A percentile compares a stretch with the other conserved stretches of the same genome.
Evolutionary conservation across 1,140 invertebrate species (phyloP).

Genomic region (Onthophagus taurus): DNA sequence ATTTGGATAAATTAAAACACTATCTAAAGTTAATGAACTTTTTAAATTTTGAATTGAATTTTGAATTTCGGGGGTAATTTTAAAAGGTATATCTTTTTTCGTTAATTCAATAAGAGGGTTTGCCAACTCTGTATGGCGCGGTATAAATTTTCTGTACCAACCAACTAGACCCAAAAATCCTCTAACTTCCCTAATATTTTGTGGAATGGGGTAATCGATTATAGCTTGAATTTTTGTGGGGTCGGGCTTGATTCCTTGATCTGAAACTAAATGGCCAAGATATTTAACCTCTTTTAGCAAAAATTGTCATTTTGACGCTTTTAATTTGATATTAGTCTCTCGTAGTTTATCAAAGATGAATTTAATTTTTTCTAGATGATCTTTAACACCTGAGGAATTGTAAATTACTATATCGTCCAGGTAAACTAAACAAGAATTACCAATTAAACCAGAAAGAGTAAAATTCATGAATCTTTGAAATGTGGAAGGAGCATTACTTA

Average conservation of each 20-base stretch:
- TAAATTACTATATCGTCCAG: too few species aligned
- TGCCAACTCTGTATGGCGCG: constrained; percentile 24
- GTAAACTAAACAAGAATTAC: too few species aligned
- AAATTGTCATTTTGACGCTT: too few species aligned
- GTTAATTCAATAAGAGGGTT: constrained; percentile 24
- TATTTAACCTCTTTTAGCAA: too few species aligned
- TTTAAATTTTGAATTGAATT: constrained; percentile 26
- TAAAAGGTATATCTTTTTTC: constrained; percentile 23
- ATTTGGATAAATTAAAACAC: constrained; percentile 31
- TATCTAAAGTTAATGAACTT: constrained; percentile 24
- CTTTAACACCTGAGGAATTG: constrained; percentile 37
- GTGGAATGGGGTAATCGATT: too few species aligned
- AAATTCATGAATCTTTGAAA: too few species aligned
- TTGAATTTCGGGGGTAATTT: constrained; percentile 18
- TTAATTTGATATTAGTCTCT: constrained; percentile 34
- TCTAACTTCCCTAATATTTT: too few species aligned
- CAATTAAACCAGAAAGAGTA: too few species aligned
- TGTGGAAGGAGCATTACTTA: too few species aligned
- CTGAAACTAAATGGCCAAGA: too few species aligned
- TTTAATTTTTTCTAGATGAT: constrained; percentile 28
- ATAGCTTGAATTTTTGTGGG: too few species aligned
- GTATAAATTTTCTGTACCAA: constrained; percentile 25
- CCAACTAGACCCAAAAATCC: constrained; percentile 22
- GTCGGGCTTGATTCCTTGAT: too few species aligned
- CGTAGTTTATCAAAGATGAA: constrained; percentile 25